Conservation (phyloP, 2,888 invertebrate species). For the Drosophila putrida region DNA sequence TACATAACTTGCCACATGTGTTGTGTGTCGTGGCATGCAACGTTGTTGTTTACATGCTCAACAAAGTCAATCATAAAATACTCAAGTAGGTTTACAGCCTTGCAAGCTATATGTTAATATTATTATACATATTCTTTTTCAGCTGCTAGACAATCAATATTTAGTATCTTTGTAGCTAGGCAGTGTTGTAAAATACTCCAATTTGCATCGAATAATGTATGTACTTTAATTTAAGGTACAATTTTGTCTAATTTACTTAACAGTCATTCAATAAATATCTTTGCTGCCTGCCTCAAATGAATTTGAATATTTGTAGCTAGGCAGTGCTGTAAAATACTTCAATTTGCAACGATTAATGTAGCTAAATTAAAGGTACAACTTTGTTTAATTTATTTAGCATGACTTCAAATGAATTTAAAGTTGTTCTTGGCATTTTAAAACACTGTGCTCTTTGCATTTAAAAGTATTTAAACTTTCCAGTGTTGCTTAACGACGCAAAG, state of each 20-base stretch:
- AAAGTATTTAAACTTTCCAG: constrained; percentile 2
- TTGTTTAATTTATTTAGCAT: neutral
- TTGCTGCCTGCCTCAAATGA: neutral
- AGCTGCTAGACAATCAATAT: neutral
- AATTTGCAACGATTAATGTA: no score
- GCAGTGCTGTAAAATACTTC: no score
- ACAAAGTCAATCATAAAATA: constrained; percentile 9
- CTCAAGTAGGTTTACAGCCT: neutral
- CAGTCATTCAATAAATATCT: no score
- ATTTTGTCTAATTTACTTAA: no score
- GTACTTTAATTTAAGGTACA: neutral
- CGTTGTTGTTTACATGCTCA: neutral
- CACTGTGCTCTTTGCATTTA: no score
- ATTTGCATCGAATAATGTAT: neutral
- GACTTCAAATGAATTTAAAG: neutral
- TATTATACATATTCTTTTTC: neutral
- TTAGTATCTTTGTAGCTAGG: no score
- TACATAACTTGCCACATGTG: constrained; percentile 6
- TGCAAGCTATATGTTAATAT: neutral
- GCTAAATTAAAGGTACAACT: no score
- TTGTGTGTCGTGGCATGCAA: no score
- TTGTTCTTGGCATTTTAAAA: neutral
- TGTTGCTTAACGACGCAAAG: constrained; percentile 13
- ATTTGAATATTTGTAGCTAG: neutral
- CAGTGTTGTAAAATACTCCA: constrained; percentile 5